Evolutionary conservation across 2,797 vertebrate species (phyloP), one percentile per base, ranked within the genome.

Genomic region (Lagorchestes hirsutus): DNA sequence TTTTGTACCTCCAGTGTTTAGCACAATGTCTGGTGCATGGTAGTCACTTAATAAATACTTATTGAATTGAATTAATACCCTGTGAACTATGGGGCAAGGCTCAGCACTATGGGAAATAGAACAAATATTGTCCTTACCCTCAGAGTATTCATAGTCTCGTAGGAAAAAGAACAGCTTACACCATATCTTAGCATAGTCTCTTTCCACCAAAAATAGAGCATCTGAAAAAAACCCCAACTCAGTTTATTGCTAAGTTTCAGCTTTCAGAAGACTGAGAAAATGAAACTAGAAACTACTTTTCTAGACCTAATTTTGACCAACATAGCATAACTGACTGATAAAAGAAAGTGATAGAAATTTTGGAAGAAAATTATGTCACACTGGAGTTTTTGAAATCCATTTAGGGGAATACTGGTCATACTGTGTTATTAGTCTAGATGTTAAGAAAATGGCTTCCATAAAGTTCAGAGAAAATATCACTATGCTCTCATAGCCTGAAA

Each of bases 181-280:
- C 18, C n/a, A 46, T 22, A 82, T n/a, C n/a, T 82, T 82, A 46
- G 8, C 5, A n/a, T 46, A 82, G 67, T 46, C 67, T 18, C 67
- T 82, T 82, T 82, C 31, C 67, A 82, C n/a, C 18, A 82, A 40
- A 82, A 82, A 74, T n/a, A 74, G 34, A 67, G 16, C n/a, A 82
- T 46, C 18, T 82, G 1, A 82, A 82, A 40, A 82, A 82, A 31
- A 62, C 1, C 6, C n/a, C n/a, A 9, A 74, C n/a, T 22, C 0
- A 6, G 1, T 18, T 74, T 40, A 40, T 82, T 24, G 22, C 18
- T 82, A 74, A 74, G 67, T 82, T 67, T 82, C 67, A 40, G 24
- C 67, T 82, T 82, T 82, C 67, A 82, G 67, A 82, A 82, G 62
- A 13, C n/a, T 82, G n/a, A 46, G n/a, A 82, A 82, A 82, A 82